Conservation (phyloP, 2,888 invertebrate species). For the Melieria omissa region DNA sequence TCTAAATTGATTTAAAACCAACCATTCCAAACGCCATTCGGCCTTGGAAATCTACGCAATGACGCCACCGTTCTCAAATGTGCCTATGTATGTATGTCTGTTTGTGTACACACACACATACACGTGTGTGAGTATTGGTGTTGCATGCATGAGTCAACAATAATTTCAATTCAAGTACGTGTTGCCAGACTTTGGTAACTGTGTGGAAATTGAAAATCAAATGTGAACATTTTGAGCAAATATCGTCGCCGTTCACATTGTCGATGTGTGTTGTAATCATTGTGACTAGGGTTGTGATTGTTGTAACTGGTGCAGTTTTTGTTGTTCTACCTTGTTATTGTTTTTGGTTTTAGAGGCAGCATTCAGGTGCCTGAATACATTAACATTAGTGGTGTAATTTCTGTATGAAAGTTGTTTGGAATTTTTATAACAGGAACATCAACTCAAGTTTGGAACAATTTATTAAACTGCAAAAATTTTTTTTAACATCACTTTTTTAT, state of each 20-base stretch:
- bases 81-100: neutral
- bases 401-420: too few relatives aligned
- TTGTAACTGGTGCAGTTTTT: constrained; percentile 14
- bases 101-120: neutral
- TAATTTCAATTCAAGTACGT: constrained; percentile 37
- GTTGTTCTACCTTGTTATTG: constrained; percentile 8
- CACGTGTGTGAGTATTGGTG: constrained; percentile 5
- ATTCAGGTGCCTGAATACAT: too few relatives aligned
- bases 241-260: constrained; percentile 23
- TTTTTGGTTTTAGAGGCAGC: too few relatives aligned
- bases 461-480: too few relatives aligned
- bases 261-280: constrained; percentile 8
- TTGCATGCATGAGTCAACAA: constrained; percentile 39
- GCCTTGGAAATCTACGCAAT: too few relatives aligned
- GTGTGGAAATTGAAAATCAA: constrained; percentile 44
- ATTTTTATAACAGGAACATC: too few relatives aligned
- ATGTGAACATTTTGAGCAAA: constrained; percentile 44
- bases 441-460: too few relatives aligned
- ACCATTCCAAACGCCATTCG: too few relatives aligned
- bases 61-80: neutral
- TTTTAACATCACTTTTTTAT: too few relatives aligned
- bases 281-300: constrained; percentile 5
- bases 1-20: too few relatives aligned
- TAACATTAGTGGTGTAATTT: too few relatives aligned
- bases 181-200: neutral